Percentiles rank a stretch among this genome's conserved stretches.
phyloP scores from a whole-genome alignment of 2,113 vertebrate genomes.

The Ardeotis arabs region DNA sequence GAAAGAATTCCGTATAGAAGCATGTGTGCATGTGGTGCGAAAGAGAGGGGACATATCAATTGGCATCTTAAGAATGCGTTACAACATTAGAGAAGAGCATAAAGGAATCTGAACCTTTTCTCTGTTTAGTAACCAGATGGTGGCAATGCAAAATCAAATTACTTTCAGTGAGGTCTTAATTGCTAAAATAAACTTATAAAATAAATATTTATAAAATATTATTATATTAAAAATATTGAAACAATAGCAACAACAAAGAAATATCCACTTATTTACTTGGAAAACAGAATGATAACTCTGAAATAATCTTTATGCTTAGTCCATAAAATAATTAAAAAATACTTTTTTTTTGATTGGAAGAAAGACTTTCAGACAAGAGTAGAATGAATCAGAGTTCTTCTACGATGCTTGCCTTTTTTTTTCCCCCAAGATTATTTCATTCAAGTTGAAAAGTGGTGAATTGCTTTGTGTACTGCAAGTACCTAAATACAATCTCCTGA shows the following conservation, averaged over 20 bases:
- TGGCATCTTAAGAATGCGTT: neutral
- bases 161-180: neutral
- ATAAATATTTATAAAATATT: neutral
- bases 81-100: neutral
- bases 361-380: neutral
- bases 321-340: neutral
- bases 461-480: neutral
- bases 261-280: neutral
- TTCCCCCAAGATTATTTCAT: neutral
- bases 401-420: neutral
- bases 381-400: neutral
- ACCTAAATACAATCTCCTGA: neutral
- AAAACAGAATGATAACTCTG: neutral
- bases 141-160: neutral
- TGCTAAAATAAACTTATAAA: neutral
- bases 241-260: neutral
- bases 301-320: neutral
- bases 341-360: neutral
- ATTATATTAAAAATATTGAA: neutral
- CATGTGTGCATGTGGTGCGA: neutral
- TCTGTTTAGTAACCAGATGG: neutral
- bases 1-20: neutral
- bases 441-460: neutral
- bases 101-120: neutral
- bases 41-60: rapidly evolving